These are phyloP conservation scores for Notothenia rossii DNA, from an alignment of 2,113 vertebrate genomes.

Conservation along the genomic window DNA sequence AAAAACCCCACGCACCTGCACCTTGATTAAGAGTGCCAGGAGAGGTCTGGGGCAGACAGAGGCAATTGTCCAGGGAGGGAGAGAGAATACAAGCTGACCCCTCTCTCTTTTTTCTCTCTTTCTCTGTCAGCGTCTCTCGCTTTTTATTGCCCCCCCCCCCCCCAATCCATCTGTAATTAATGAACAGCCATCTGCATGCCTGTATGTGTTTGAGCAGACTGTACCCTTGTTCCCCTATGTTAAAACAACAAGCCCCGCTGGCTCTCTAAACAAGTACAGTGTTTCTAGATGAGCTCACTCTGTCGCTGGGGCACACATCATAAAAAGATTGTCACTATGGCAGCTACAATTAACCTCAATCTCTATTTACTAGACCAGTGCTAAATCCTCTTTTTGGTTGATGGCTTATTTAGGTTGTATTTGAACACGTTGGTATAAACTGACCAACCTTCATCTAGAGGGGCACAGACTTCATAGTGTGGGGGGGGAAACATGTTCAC, in stretches of 20 bases:
- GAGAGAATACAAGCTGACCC: slow-evolving; percentile 65
- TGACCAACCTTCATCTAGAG: slow-evolving; percentile 10
- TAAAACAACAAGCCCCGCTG: slow-evolving; percentile 78
- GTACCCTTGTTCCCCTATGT: slow-evolving; percentile 73
- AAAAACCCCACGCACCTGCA: slow-evolving; percentile 62
- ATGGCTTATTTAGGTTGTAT: slow-evolving; percentile 51
- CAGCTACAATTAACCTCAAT: slow-evolving; percentile 25
- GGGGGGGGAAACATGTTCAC: slow-evolving; percentile 40
- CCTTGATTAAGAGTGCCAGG: slow-evolving; percentile 79
- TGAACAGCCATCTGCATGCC: slow-evolving; percentile 79
- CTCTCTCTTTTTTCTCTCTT: slow-evolving; percentile 20
- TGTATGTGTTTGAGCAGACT: slow-evolving; percentile 77
- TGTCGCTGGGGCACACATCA: slow-evolving; percentile 51
- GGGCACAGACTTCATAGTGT: slow-evolving; percentile 41
- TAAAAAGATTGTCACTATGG: slow-evolving; percentile 34
- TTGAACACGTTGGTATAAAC: slow-evolving; percentile 43
- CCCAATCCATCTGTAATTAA: slow-evolving; percentile 81
- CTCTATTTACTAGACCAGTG: slow-evolving; percentile 49
- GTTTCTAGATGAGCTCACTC: slow-evolving; percentile 59
- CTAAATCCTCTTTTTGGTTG: slow-evolving; percentile 56
- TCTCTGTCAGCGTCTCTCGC: slow-evolving; percentile 7
- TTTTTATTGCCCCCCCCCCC: slow-evolving; percentile 42
- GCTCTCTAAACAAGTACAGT: slow-evolving; percentile 65
- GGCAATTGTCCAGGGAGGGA: slow-evolving; percentile 72
- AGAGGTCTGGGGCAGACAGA: slow-evolving; percentile 65